Conservation (phyloP, 64 coral and sea anemone species). For the Montipora sp. region DNA sequence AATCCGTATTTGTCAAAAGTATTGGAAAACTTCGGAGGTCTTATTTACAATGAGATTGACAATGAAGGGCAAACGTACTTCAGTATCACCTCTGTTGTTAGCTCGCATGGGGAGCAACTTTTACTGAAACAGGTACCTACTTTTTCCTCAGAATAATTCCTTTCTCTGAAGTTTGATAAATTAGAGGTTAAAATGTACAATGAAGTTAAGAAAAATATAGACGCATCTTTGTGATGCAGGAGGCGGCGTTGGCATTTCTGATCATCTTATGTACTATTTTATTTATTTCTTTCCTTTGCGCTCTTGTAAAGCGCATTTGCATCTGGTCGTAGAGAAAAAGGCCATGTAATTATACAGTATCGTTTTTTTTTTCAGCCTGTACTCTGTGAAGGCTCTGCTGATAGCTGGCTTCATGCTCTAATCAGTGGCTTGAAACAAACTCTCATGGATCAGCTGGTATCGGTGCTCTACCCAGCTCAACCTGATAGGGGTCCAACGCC, state of each 20-base stretch:
- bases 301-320: too few species aligned
- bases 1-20: constrained; percentile 97
- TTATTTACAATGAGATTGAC: constrained; percentile 78
- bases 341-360: too few species aligned
- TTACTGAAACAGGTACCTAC: constrained; percentile 67
- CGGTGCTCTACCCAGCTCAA: constrained; percentile 11
- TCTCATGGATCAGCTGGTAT: constrained; percentile 70
- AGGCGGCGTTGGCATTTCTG: too few species aligned
- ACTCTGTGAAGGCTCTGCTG: constrained; percentile 89
- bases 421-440: constrained; percentile 69
- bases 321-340: too few species aligned
- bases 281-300: too few species aligned
- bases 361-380: constrained; percentile 57
- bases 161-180: too few species aligned
- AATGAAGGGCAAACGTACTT: constrained; percentile 75
- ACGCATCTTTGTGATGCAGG: not conserved
- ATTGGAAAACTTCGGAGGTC: constrained; percentile 78
- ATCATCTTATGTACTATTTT: too few species aligned
- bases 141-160: too few species aligned
- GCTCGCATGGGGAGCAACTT: constrained; percentile 87
- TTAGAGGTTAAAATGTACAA: not conserved
- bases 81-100: constrained; percentile 81
- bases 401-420: constrained; percentile 77
- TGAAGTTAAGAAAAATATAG: not conserved
- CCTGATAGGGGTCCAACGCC: not conserved